Base-by-base conservation (phyloP, 1,140 invertebrate species). In the Monochamus saltuarius region DNA sequence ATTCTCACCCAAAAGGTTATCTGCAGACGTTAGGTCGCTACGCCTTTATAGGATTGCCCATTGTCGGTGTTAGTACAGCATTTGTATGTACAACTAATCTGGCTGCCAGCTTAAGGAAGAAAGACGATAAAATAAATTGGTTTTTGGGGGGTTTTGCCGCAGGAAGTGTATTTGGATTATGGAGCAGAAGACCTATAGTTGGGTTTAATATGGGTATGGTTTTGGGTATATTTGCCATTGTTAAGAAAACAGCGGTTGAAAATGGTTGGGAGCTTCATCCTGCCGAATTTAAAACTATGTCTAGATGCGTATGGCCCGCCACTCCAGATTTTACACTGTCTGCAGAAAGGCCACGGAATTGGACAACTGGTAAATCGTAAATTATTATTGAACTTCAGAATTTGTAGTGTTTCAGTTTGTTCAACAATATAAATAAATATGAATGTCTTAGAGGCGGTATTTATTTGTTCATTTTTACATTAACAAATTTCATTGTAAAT, bases 121-220 rank as follows among this genome's bases (percentile, higher is more conserved):
- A 87, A 70, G 86, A 90, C 67, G 89, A 89, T 68, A 65, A 71
- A 73, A 76, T 80, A 0, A 86, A 85, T 65, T 86, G 85, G 66
- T 76, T 82, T 52, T 16, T 84, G 51, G 86, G 85, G 10, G 86
- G 83, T 8, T 69, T 77, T 9, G 78, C 78, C 2, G 79, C 85
- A 39, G 86, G 85, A 0, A 73, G 75, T n/a, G 70, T 87, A 2
- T 79, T 79, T 38, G 84, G 85, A n/a, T 78, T 81, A 7, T 83
- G 83, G 82, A 73, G 73, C 19, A 78, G 72, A 51, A 77, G 73
- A 71, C 65, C 64, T 58, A 71, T 69, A 62, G 69, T 40, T 70
- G 79, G 43, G 53, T 59, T 63, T 9, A 66, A 65, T 9, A 53
- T 78, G 11, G 62, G 70, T 1, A 54, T 61, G 39, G 1, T 60